These are phyloP conservation scores for Dolichomitus sp. DNA, from an alignment of 2,888 invertebrate genomes.

Conservation along the genomic window DNA sequence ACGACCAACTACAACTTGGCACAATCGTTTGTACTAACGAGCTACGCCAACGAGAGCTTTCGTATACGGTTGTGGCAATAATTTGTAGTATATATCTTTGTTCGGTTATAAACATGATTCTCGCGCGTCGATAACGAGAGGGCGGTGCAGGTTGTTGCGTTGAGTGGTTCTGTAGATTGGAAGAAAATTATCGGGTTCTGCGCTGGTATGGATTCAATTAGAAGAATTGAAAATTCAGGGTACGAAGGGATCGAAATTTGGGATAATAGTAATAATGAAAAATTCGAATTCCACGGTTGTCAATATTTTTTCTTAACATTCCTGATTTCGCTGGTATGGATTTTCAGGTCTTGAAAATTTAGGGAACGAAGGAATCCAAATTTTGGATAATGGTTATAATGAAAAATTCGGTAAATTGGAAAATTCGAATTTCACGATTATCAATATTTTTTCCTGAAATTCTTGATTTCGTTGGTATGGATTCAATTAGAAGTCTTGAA, in stretches of 20 bases:
- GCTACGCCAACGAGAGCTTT: neutral
- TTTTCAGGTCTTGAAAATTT: no score
- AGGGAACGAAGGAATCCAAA: no score
- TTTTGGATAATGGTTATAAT: no score
- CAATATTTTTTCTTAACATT: neutral
- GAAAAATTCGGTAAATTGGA: neutral
- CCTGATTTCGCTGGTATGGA: no score
- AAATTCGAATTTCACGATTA: neutral
- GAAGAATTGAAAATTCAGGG: neutral
- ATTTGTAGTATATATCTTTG: constrained; percentile 8
- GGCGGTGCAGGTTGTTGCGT: neutral
- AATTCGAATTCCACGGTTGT: neutral
- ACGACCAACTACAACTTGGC: neutral
- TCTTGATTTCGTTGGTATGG: no score
- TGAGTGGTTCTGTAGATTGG: neutral
- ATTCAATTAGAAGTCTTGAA: no score
- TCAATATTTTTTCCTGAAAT: neutral
- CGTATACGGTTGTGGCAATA: neutral
- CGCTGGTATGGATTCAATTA: neutral
- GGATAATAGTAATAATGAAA: neutral
- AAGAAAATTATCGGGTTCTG: neutral
- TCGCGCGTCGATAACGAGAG: constrained; percentile 6
- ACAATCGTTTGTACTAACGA: constrained; percentile 15
- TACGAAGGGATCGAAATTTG: neutral
- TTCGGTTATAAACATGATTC: neutral